Conservation (phyloP, 2,797 vertebrate genomes). For the Florisuga fusca region DNA sequence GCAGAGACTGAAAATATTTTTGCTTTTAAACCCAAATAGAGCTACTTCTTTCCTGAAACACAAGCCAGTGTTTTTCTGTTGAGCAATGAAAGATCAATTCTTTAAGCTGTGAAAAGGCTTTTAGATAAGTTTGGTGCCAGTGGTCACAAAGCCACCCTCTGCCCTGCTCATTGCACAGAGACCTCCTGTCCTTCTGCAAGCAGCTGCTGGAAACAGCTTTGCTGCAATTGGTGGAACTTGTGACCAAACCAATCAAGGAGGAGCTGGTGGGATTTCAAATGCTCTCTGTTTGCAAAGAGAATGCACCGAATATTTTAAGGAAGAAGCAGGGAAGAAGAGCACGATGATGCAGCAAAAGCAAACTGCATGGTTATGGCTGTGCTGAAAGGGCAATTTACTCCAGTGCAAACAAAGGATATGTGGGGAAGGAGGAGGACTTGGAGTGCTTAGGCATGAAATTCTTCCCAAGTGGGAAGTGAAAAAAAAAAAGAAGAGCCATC, state of each 20-base stretch:
- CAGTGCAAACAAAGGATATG: background rate
- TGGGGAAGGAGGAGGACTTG: background rate
- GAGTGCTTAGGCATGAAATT: background rate
- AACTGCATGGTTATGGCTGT: background rate
- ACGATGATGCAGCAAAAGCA: background rate
- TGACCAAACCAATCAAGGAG: background rate
- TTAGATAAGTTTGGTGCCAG: background rate
- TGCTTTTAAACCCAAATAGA: conserved; percentile 11
- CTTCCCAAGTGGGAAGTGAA: background rate
- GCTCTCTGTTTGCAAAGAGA: background rate
- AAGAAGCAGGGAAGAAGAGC: background rate
- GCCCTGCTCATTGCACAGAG: background rate
- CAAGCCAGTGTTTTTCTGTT: conserved; percentile 10
- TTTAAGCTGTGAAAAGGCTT: background rate
- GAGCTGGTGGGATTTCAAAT: background rate
- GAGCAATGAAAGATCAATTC: conserved; percentile 11
- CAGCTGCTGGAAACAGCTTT: conserved; percentile 20
- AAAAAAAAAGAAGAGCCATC: background rate
- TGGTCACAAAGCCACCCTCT: background rate
- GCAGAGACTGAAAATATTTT: conserved; percentile 22
- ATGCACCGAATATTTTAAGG: background rate
- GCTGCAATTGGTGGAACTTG: background rate
- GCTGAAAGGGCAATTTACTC: background rate
- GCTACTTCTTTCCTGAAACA: background rate
- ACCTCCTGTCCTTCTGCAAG: background rate